Base-by-base conservation (phyloP, 2,797 vertebrate species). In the Vespertilio murinus region DNA sequence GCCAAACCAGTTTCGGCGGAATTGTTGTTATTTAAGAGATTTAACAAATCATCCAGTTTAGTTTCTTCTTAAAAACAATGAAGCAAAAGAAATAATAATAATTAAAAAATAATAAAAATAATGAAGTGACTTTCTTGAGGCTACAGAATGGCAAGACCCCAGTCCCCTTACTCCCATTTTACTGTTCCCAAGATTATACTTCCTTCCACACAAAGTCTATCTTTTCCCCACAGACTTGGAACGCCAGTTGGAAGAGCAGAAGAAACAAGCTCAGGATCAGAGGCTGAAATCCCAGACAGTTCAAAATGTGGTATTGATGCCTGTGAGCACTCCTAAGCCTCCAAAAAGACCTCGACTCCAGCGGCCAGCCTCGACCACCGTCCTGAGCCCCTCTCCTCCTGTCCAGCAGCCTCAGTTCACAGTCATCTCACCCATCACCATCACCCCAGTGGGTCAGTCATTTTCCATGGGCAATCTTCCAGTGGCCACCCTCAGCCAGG, bases 351-450 rank as follows among this genome's bases (percentile, higher is more conserved):
- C 98, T 61, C 98, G 98, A 73, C 97, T 98, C 92, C 99, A 99
- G 81, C 98, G 98, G 59, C 98, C 98, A 1, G 98, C 98, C 90
- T 98, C 99, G 0, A 98, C 99, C 94, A 99, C 99, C 0, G 98
- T 99, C 64, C 98, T 99, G 84, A 98, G 98, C 95, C 97, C 98
- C 20, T 98, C 98, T 65, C 96, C 97, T 61, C 95, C 99, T 13
- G 98, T 98, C 47, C 99, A 99, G 97, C 98, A 98, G 95, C 98
- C 98, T 80, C 98, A 98, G 88, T 99, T 99, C 98, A 99, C 99
- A 0, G 99, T 99, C 94, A 98, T 99, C 94, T 98, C 98, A 0
- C 98, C 98, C 38, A 99, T 99, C 28, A 98, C 98, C 88, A 98
- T 98, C 2, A 97, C 98, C 0, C 98, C 98, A 0, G 97, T 98